phyloP scores from a whole-genome alignment of 1,140 invertebrate species.

The Stenopsyche tienmushanensis region DNA sequence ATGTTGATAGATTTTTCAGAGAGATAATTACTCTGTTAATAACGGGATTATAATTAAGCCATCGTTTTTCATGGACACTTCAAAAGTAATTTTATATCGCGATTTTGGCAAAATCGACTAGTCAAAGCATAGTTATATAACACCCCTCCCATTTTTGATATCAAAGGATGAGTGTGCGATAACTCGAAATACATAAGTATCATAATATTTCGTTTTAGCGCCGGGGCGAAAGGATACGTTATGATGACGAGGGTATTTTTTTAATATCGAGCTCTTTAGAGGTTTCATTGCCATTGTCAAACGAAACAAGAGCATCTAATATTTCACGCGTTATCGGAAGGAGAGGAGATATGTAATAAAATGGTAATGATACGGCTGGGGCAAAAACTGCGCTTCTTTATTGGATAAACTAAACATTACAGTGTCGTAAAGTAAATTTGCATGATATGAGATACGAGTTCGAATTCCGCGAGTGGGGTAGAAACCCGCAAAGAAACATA shows the following conservation, averaged over 20 bases:
- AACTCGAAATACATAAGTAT: no score
- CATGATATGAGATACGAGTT: slow-evolving; percentile 34
- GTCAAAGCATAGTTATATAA: no score
- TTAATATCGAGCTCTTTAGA: background rate
- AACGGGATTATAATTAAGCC: no score
- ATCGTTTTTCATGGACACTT: no score
- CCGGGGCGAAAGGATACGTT: background rate
- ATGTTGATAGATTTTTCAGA: no score
- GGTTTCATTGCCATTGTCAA: background rate
- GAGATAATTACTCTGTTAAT: no score
- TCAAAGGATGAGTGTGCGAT: no score
- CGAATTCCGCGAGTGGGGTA: slow-evolving; percentile 1
- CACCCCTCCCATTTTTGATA: no score
- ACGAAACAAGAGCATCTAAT: slow-evolving; percentile 7
- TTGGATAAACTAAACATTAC: slow-evolving; percentile 36
- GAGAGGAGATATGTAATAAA: slow-evolving; percentile 23
- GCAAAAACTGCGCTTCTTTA: slow-evolving; percentile 28
- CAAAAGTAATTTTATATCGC: no score
- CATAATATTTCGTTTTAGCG: no score
- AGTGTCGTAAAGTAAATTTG: slow-evolving; percentile 35
- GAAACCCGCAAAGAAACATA: background rate
- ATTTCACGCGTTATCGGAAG: slow-evolving; percentile 19
- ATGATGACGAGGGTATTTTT: background rate
- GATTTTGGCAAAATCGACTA: no score
- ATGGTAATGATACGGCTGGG: slow-evolving; percentile 34